Conservation (phyloP, 2,113 vertebrate genomes). For the Microcebus ravelobensis region DNA sequence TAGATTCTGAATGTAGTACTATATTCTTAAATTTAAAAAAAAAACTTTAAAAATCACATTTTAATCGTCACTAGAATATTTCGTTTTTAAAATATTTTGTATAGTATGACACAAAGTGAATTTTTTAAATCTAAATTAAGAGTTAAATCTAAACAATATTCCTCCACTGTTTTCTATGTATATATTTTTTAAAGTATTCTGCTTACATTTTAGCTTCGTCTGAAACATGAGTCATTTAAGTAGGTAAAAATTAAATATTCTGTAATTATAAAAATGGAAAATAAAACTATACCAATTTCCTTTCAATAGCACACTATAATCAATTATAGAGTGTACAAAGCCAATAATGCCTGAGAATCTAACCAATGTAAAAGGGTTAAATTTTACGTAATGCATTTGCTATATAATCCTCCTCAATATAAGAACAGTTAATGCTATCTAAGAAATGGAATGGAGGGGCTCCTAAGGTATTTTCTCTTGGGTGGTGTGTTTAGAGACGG, state of each 20-base stretch:
- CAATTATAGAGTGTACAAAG: constrained; percentile 11
- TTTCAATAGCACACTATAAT: neutral
- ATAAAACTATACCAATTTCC: neutral
- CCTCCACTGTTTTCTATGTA: constrained; percentile 16
- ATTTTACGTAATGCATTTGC: neutral
- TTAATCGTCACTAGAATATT: constrained; percentile 23
- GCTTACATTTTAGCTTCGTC: constrained; percentile 29
- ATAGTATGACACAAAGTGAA: neutral
- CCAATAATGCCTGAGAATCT: neutral
- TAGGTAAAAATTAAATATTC: constrained; percentile 31
- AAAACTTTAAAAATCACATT: neutral
- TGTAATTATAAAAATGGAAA: constrained; percentile 36
- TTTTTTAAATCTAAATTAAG: neutral
- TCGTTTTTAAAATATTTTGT: constrained; percentile 48
- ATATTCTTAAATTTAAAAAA: neutral
- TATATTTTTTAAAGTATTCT: constrained; percentile 35
- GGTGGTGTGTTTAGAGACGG: neutral
- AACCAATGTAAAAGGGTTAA: neutral
- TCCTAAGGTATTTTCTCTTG: neutral
- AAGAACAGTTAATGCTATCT: neutral
- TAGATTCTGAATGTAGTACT: neutral
- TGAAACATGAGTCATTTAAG: neutral
- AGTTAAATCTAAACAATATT: constrained; percentile 40
- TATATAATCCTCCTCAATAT: neutral
- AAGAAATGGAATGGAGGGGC: neutral